Percentiles rank a stretch among this genome's conserved stretches.
Evolutionary conservation across 2,113 vertebrate species (phyloP).

Genomic region (Apus apus): DNA sequence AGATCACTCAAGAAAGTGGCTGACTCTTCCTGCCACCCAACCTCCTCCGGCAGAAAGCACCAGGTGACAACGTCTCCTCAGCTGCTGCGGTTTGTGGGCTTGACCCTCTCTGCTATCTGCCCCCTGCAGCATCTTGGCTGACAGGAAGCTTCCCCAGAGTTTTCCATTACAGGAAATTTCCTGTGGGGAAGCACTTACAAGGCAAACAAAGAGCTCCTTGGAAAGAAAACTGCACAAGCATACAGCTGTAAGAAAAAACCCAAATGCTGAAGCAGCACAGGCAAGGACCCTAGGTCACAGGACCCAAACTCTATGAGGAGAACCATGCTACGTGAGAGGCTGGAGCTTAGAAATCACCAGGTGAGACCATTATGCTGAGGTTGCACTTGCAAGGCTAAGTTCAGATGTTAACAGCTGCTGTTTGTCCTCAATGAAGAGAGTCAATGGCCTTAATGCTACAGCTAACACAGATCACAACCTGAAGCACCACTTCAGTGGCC

Average conservation of each 20-base stretch:
- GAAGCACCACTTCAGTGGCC: neutral
- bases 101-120: constrained; percentile 63
- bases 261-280: neutral
- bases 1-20: neutral
- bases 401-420: neutral
- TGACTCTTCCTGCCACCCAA: constrained; percentile 7
- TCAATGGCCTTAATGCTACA: neutral
- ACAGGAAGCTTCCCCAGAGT: constrained; percentile 80
- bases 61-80: neutral
- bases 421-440: neutral
- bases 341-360: neutral
- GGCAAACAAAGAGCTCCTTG: constrained; percentile 68
- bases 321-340: neutral
- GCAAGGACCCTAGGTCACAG: neutral
- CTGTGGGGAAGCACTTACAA: constrained; percentile 76
- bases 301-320: neutral
- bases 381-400: neutral
- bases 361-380: neutral
- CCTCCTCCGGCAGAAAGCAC: neutral
- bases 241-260: neutral
- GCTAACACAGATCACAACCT: neutral
- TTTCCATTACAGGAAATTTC: constrained; percentile 83
- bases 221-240: neutral
- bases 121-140: constrained; percentile 53
- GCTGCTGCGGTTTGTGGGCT: constrained; percentile 41